Conservation (phyloP, 2,888 invertebrate species). For the Cephus rjabovi region DNA sequence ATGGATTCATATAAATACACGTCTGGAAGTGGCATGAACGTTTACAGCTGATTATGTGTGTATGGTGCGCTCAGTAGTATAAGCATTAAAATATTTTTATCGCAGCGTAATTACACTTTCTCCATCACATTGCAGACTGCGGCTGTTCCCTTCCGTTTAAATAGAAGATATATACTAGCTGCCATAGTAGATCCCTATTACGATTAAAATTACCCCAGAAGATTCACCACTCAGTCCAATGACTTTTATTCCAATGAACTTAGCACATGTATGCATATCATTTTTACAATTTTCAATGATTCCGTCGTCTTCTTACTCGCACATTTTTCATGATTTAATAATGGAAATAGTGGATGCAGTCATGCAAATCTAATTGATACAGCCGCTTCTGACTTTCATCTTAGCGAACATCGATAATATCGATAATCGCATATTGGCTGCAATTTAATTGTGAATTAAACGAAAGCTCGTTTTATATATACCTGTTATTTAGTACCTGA, state of each 20-base stretch:
- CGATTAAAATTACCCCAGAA: not conserved
- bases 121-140: conserved; percentile 32
- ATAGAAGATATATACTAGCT: not conserved
- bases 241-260: not conserved
- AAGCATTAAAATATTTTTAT: conserved; percentile 57
- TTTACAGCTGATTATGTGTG: conserved; percentile 10
- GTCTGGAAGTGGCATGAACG: not conserved
- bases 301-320: not conserved
- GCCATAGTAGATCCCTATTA: not conserved
- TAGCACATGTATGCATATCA: not conserved
- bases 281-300: not conserved
- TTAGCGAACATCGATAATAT: not conserved
- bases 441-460: not conserved
- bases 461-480: not conserved
- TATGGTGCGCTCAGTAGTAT: not conserved
- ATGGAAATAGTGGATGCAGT: not conserved
- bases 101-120: conserved; percentile 58
- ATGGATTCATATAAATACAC: conserved; percentile 39
- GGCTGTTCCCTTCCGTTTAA: not conserved
- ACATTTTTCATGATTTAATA: not conserved
- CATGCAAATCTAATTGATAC: not conserved
- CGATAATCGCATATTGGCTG: not conserved
- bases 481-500: not conserved
- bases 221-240: no score
- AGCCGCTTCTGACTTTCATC: not conserved